Percentiles rank a stretch among this genome's conserved stretches.
phyloP scores from a whole-genome alignment of 2,888 invertebrate species.

The Rhimphoctona megacephalus region DNA sequence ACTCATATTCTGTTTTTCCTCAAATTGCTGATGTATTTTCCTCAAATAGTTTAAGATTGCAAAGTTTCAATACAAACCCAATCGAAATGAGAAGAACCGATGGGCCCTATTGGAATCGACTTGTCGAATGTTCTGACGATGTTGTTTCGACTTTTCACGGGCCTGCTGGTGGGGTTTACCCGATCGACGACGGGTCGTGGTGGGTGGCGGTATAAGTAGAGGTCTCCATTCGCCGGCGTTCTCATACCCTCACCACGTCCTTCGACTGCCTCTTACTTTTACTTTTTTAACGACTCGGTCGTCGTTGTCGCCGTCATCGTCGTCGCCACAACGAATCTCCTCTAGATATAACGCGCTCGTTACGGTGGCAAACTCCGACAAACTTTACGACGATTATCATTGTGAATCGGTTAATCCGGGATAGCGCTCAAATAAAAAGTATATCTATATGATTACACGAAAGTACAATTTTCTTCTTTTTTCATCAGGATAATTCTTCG shows the following conservation, averaged over 20 bases:
- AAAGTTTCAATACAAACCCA: slow-evolving; percentile 10
- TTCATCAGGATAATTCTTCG: slow-evolving; percentile 12
- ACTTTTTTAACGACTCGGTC: slow-evolving; percentile 77
- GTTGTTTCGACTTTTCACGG: slow-evolving; percentile 79
- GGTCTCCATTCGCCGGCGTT: slow-evolving; percentile 83
- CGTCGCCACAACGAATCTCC: slow-evolving; percentile 68
- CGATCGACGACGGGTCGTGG: slow-evolving; percentile 77
- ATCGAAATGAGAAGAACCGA: background rate
- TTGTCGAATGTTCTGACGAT: slow-evolving; percentile 57
- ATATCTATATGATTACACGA: background rate
- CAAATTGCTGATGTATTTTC: background rate
- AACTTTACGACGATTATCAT: slow-evolving; percentile 17
- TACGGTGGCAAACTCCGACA: slow-evolving; percentile 42
- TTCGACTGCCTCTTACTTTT: slow-evolving; percentile 83
- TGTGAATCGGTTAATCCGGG: slow-evolving; percentile 33
- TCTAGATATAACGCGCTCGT: slow-evolving; percentile 69
- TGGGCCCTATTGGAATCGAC: slow-evolving; percentile 18
- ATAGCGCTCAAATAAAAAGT: background rate
- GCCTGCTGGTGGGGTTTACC: slow-evolving; percentile 80
- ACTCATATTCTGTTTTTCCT: background rate
- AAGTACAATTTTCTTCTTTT: background rate
- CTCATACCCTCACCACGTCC: slow-evolving; percentile 84
- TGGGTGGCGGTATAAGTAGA: slow-evolving; percentile 84
- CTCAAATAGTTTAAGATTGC: slow-evolving; percentile 1
- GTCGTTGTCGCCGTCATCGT: slow-evolving; percentile 69